phyloP scores from a whole-genome alignment of 2,113 vertebrate species.

The Ctenodactylus gundi region DNA sequence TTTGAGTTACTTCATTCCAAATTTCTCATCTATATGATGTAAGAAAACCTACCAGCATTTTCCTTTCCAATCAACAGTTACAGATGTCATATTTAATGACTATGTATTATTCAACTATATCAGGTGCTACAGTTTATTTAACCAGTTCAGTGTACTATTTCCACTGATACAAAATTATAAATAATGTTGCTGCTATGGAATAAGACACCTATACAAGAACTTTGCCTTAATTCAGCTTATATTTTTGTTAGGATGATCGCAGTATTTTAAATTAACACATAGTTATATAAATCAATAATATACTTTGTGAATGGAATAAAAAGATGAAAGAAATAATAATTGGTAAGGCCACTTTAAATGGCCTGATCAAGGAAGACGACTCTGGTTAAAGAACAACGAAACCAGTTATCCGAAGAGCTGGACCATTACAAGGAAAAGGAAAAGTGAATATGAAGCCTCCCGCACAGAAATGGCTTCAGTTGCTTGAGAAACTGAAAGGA shows the following conservation, averaged over 20 bases:
- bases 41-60: neutral
- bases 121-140: neutral
- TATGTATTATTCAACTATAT: neutral
- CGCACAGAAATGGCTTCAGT: neutral
- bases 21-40: neutral
- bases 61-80: neutral
- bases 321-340: neutral
- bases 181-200: neutral
- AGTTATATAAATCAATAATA: neutral
- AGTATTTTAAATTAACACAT: neutral
- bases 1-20: neutral
- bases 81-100: conserved; percentile 11
- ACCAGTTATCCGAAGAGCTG: neutral
- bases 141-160: neutral
- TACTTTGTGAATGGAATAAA: neutral
- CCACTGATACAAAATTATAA: neutral
- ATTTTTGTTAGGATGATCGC: neutral
- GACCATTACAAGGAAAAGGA: neutral
- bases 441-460: neutral
- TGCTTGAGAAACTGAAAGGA: neutral
- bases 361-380: neutral
- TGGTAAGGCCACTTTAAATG: neutral
- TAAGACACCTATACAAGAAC: no score
- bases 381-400: neutral
- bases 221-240: no score